Percentiles rank a stretch among this genome's conserved stretches.
phyloP scores from a whole-genome alignment of 2,888 invertebrate species.

The Spisula solida region DNA sequence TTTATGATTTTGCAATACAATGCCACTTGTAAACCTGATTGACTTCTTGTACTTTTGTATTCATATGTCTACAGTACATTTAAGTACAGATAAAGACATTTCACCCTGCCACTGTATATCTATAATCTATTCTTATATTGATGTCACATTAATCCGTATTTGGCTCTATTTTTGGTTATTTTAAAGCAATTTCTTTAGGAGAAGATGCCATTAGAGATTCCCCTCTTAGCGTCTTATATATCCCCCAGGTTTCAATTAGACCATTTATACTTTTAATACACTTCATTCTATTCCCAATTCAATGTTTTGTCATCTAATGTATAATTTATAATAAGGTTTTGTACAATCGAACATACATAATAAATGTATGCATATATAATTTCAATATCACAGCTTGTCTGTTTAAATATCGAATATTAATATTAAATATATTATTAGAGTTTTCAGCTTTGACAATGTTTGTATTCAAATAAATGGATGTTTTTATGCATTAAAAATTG shows the following conservation, averaged over 20 bases:
- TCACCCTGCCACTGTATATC: not conserved
- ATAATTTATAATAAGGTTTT: not conserved
- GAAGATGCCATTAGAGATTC: not conserved
- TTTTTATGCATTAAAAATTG: not conserved
- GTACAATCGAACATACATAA: not conserved
- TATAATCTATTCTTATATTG: not conserved
- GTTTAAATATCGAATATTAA: not conserved
- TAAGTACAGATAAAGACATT: not conserved
- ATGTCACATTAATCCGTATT: not conserved
- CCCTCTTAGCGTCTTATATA: not conserved
- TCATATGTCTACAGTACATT: too few species aligned
- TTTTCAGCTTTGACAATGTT: not conserved
- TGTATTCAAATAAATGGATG: not conserved
- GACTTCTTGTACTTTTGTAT: too few species aligned
- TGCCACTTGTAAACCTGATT: too few species aligned
- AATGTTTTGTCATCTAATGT: conserved; percentile 5
- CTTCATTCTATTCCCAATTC: not conserved
- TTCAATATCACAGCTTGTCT: conserved; percentile 1
- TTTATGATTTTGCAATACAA: too few species aligned
- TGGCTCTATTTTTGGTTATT: not conserved
- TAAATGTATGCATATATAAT: conserved; percentile 15
- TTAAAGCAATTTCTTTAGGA: not conserved
- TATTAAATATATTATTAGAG: not conserved
- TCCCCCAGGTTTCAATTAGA: not conserved
- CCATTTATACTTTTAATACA: not conserved